Conservation (phyloP, 1,140 invertebrate genomes). For the Drosophila littoralis region DNA sequence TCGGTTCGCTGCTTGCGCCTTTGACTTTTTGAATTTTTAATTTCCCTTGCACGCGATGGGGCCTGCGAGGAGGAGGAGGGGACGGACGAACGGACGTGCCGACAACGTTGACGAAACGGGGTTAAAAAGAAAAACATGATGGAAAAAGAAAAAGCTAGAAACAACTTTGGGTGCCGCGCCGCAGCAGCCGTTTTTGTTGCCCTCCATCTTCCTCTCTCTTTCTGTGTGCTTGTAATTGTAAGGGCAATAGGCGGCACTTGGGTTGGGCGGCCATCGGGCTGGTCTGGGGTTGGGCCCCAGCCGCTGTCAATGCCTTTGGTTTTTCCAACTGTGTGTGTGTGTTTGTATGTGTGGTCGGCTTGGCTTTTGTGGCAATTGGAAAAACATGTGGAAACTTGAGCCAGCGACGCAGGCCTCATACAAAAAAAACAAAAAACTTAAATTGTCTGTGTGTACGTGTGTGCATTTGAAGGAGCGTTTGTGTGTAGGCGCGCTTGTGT, state of each 20-base stretch:
- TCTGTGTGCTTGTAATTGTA: conserved; percentile 54
- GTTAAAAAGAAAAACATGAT: conserved; percentile 82
- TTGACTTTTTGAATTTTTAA: conserved; percentile 83
- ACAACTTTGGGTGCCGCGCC: conserved; percentile 67
- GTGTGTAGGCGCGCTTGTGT: conserved; percentile 50
- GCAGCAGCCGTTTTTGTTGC: conserved; percentile 51
- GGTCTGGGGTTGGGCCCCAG: conserved; percentile 60
- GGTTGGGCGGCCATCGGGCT: conserved; percentile 69
- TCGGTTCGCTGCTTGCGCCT: conserved; percentile 69
- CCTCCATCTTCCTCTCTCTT: neutral
- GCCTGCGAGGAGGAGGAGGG: conserved; percentile 10
- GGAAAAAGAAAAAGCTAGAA: conserved; percentile 75
- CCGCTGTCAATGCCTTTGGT: conserved; percentile 40
- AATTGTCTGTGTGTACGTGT: conserved; percentile 38
- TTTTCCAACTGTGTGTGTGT: conserved; percentile 37
- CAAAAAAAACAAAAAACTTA: conserved; percentile 15
- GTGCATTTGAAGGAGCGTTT: conserved; percentile 58
- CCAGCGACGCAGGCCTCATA: conserved; percentile 63
- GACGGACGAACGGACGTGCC: conserved; percentile 47
- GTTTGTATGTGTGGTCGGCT: conserved; percentile 41
- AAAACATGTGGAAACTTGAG: conserved; percentile 80
- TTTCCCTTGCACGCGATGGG: conserved; percentile 76
- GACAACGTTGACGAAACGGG: conserved; percentile 74
- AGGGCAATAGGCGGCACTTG: conserved; percentile 73
- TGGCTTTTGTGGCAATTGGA: conserved; percentile 59